These are phyloP conservation scores for Alfaro cultratus DNA, from an alignment of 2,797 vertebrate genomes.

Conservation along the genomic window DNA sequence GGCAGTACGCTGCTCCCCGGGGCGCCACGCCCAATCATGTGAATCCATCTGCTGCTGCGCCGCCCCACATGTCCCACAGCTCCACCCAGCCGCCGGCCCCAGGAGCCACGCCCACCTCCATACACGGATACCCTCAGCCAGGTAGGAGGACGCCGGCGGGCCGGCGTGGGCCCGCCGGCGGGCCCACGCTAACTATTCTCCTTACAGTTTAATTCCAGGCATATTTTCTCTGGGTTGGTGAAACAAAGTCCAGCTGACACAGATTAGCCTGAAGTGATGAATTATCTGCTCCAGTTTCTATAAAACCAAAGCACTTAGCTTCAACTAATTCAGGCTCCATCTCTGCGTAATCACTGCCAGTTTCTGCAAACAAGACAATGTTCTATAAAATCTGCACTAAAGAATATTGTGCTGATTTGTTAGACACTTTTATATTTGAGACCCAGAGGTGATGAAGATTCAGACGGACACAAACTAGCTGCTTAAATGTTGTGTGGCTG, in stretches of 20 bases:
- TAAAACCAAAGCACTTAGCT: background rate
- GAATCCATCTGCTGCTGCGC: constrained; percentile 67
- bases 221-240: background rate
- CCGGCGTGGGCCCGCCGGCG: too few relatives aligned
- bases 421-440: too few relatives aligned
- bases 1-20: constrained; percentile 80
- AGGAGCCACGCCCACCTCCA: constrained; percentile 75
- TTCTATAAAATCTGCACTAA: background rate
- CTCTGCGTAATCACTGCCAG: background rate
- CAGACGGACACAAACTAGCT: too few relatives aligned
- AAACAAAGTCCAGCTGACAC: background rate
- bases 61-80: constrained; percentile 76
- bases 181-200: background rate
- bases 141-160: too few relatives aligned
- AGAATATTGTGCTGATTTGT: too few relatives aligned
- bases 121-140: constrained; percentile 85
- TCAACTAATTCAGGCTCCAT: background rate
- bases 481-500: too few relatives aligned
- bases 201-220: background rate
- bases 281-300: background rate
- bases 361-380: background rate
- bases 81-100: constrained; percentile 63
- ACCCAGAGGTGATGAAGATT: too few relatives aligned
- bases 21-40: constrained; percentile 79
- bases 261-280: constrained; percentile 2